phyloP scores from a whole-genome alignment of 1,140 invertebrate genomes.

The Drosophila fuyamai region DNA sequence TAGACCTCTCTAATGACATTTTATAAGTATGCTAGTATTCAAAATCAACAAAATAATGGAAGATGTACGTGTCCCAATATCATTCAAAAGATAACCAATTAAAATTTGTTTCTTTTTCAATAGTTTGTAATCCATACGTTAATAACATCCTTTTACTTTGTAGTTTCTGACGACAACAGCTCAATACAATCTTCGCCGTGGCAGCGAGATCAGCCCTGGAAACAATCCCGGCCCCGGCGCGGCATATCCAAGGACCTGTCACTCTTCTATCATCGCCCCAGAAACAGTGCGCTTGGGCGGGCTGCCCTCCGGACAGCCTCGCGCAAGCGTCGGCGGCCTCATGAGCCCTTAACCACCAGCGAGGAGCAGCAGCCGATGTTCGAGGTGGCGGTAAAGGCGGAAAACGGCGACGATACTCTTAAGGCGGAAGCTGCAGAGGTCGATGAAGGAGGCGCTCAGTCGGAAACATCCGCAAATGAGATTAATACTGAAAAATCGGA shows the following conservation, averaged over 20 bases:
- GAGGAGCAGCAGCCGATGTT: slow-evolving; percentile 57
- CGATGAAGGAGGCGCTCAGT: neutral
- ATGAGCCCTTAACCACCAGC: slow-evolving; percentile 72
- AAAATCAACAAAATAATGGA: no score
- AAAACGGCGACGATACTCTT: slow-evolving; percentile 68
- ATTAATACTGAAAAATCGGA: slow-evolving; percentile 44
- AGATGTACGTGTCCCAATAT: no score
- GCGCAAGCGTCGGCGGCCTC: slow-evolving; percentile 87
- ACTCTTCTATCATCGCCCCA: slow-evolving; percentile 89
- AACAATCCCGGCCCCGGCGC: slow-evolving; percentile 90
- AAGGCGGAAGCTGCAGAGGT: slow-evolving; percentile 42
- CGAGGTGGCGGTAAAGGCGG: slow-evolving; percentile 34
- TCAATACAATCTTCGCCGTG: slow-evolving; percentile 94
- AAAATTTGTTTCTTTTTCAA: no score
- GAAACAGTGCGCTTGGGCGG: slow-evolving; percentile 85
- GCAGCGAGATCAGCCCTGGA: slow-evolving; percentile 95
- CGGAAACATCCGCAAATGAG: slow-evolving; percentile 31
- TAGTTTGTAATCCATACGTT: neutral
- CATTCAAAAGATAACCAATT: no score
- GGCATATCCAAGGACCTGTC: slow-evolving; percentile 90
- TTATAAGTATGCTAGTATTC: no score
- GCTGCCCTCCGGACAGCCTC: slow-evolving; percentile 78
- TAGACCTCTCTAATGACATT: no score
- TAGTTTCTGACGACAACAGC: slow-evolving; percentile 94
- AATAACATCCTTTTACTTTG: slow-evolving; percentile 4